phyloP scores from a whole-genome alignment of 2,797 vertebrate species.

The Botia almorhae region DNA sequence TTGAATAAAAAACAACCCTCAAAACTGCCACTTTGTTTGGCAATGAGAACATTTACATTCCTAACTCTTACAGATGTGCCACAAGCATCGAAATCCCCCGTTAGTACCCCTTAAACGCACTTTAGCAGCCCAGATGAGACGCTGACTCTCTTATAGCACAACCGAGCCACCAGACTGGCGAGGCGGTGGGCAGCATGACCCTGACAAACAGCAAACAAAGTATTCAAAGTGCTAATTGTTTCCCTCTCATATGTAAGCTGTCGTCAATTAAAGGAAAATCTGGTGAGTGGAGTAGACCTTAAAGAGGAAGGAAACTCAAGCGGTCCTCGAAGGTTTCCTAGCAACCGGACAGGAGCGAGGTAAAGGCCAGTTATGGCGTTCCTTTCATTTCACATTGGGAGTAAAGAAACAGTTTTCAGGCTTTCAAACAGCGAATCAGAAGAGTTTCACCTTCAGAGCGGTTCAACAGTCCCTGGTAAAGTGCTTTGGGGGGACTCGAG shows the following conservation, averaged over 20 bases:
- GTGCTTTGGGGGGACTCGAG: conserved; percentile 3
- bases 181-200: conserved; percentile 65
- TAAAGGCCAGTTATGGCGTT: conserved; percentile 55
- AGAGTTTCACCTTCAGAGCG: conserved; percentile 27
- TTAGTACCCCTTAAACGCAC: conserved; percentile 63
- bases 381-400: conserved; percentile 33
- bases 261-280: conserved; percentile 60
- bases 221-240: conserved; percentile 67
- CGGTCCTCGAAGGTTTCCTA: conserved; percentile 68
- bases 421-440: conserved; percentile 37
- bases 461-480: conserved; percentile 24
- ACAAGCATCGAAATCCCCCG: conserved; percentile 53
- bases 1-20: conserved; percentile 24
- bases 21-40: conserved; percentile 27
- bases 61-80: conserved; percentile 49
- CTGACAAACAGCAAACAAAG: conserved; percentile 62
- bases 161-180: conserved; percentile 70
- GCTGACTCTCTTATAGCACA: conserved; percentile 63
- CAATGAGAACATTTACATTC: conserved; percentile 53
- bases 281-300: conserved; percentile 61
- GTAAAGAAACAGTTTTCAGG: conserved; percentile 31
- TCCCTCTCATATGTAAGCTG: conserved; percentile 68
- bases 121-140: conserved; percentile 59
- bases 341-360: conserved; percentile 66
- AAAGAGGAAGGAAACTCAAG: conserved; percentile 62